Base-by-base conservation (phyloP, 2,888 invertebrate genomes). In the Drosophila hamatofila region DNA sequence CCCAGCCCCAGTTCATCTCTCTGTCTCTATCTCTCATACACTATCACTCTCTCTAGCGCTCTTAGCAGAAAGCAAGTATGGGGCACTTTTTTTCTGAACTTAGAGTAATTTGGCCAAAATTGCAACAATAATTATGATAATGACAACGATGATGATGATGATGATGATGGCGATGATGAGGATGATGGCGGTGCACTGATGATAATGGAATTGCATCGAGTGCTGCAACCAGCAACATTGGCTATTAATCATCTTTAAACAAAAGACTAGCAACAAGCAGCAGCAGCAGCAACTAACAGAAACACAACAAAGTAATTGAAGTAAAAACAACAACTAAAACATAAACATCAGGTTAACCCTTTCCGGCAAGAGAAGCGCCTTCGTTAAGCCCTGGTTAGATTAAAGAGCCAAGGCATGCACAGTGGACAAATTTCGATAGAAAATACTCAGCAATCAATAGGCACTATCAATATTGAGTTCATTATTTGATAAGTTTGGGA, bases 201-300 rank as follows among this genome's bases (percentile, higher is more conserved):
- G 85, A 82, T 89, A 81, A 91, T 85, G 90, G 80, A 81, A 88
- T 78, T 83, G 89, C 90, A 86, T 86, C 75, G 87, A 77, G 89
- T 69, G 68, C 75, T 88, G 82, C 85, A 84, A 65, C 85, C 72
- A 84, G 75, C 78, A 83, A 82, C 79, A 81, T 85, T 83, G 80
- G 91, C 91, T 87, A 91, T 91, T 91, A 91, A 91, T 91, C 92
- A 91, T 91, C 85, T 90, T 89, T 90, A 87, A 87, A 91, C 91
- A 87, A 87, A 89, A 83, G 87, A 76, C 88, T 83, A 72, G 67
- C 82, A 81, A 65, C 72, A 70, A 63, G 67, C 49, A 66, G 57
- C 57, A 74, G 57, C 27, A 44, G 44, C 65, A 41, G 27, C 69
- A 41, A 16, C 35, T 5, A 35, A 62, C 63, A 41, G 30, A 60